These are phyloP conservation scores for Cenopis cana DNA, from an alignment of 2,888 invertebrate species.

Conservation along the genomic window DNA sequence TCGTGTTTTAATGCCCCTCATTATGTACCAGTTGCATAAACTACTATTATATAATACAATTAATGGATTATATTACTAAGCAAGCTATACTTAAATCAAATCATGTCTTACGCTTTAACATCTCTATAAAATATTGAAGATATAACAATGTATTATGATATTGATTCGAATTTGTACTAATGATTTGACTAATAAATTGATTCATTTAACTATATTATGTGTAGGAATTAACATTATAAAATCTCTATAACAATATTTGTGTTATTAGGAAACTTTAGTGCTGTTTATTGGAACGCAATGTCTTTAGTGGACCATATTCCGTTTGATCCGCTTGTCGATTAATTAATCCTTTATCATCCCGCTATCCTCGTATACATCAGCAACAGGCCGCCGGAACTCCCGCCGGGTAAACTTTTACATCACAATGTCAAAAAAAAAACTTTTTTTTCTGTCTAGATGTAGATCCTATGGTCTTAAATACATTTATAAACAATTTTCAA, in stretches of 20 bases:
- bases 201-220: constrained; percentile 12
- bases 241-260: background rate
- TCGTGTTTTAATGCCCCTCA: too few relatives aligned
- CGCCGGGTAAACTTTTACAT: background rate
- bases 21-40: too few relatives aligned
- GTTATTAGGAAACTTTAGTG: background rate
- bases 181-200: background rate
- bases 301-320: background rate
- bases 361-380: too few relatives aligned
- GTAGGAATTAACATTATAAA: background rate
- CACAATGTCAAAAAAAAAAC: background rate
- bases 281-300: background rate
- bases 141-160: background rate
- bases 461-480: background rate
- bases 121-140: background rate
- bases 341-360: too few relatives aligned
- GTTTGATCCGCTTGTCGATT: background rate
- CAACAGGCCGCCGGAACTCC: background rate
- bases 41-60: too few relatives aligned
- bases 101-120: background rate
- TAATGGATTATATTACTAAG: background rate
- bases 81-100: background rate
- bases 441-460: background rate
- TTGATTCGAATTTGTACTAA: constrained; percentile 20
- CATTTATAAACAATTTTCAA: background rate